phyloP scores from a whole-genome alignment of 2,888 invertebrate species.

The Augochlorella aurata region DNA sequence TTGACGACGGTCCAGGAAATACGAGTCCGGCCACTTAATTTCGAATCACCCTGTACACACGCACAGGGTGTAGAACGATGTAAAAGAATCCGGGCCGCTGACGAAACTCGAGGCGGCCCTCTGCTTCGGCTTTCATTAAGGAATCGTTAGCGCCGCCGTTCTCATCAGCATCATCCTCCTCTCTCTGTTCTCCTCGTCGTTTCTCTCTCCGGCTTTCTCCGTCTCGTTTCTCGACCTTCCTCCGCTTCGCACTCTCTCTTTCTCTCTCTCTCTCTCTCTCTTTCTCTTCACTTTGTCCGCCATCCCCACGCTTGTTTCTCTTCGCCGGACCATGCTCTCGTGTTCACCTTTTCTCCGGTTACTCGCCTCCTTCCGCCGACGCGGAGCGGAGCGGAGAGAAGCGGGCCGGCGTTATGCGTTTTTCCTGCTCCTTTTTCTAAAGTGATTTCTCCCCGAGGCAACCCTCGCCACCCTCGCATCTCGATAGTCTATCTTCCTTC shows the following conservation, averaged over 20 bases:
- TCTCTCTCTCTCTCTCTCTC: slow-evolving; percentile 26
- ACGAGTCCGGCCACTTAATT: slow-evolving; percentile 27
- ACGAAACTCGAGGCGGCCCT: slow-evolving; percentile 66
- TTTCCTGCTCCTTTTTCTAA: slow-evolving; percentile 34
- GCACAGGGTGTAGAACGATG: slow-evolving; percentile 48
- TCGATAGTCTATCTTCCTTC: slow-evolving; percentile 6
- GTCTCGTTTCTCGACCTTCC: slow-evolving; percentile 18
- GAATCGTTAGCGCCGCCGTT: slow-evolving; percentile 76
- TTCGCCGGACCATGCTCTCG: slow-evolving; percentile 6
- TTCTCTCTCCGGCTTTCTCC: slow-evolving; percentile 29
- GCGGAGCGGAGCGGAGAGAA: too few relatives aligned
- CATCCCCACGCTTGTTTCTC: slow-evolving; percentile 10
- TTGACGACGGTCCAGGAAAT: not conserved
- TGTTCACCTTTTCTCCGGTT: slow-evolving; percentile 27
- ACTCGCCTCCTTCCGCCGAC: slow-evolving; percentile 8
- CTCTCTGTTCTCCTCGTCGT: slow-evolving; percentile 26
- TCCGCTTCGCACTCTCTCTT: slow-evolving; percentile 26
- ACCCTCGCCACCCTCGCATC: slow-evolving; percentile 2
- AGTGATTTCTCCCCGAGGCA: slow-evolving; percentile 29
- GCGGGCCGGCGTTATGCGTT: slow-evolving; percentile 14
- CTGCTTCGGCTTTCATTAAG: slow-evolving; percentile 76
- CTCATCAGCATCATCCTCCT: slow-evolving; percentile 72
- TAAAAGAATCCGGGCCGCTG: slow-evolving; percentile 67
- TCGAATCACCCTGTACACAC: slow-evolving; percentile 48
- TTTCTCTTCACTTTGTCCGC: slow-evolving; percentile 28